Evolutionary conservation across 2,888 invertebrate genomes (phyloP), one percentile per base, ranked within the genome.

Genomic region (Habroteleia sp.): DNA sequence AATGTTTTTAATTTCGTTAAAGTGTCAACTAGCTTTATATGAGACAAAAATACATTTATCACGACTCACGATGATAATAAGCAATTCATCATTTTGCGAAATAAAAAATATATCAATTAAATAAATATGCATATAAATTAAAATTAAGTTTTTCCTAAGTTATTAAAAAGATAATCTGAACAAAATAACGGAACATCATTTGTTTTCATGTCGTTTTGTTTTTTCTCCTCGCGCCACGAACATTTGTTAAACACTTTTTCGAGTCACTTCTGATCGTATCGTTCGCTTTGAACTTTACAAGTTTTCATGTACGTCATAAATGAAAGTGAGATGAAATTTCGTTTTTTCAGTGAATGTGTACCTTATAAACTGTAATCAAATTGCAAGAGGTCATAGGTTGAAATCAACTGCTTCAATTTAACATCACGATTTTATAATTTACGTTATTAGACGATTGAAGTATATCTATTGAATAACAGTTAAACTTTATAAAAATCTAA

Each of bases 301-400:
- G 37, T 69, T 60, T 60, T 69, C 69, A 52, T 69, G 60, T 69
- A 60, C 58, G 60, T 69, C 58, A 69, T 69, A 60, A 69, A 69
- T 69, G 69, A 69, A 69, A 69, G 69, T 69, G 69, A 69, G 69
- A 69, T 60, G 69, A 69, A 69, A 68, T 69, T 69, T 69, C 60
- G 50, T 60, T 69, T 60, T 69, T 69, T 60, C 60, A 60, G 69
- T 60, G 58, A 69, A 60, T 60, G 60, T 42, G 58, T 68, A 35
- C 48, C 58, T 48, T 56, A 68, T 68, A 42, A 58, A 56, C 68
- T 68, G 68, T 68, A 58, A 68, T 68, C 68, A 68, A 68, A 68
- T 68, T 41, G 58, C 41, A 29, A 58, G 58, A 50, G 58, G 48
- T 50, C 58, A 58, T 5, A 48, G 37, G 68, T 58, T 17, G 50